These are phyloP conservation scores for Hapalemur alaotrensis DNA, from an alignment of 2,797 vertebrate genomes.

Conservation along the genomic window DNA sequence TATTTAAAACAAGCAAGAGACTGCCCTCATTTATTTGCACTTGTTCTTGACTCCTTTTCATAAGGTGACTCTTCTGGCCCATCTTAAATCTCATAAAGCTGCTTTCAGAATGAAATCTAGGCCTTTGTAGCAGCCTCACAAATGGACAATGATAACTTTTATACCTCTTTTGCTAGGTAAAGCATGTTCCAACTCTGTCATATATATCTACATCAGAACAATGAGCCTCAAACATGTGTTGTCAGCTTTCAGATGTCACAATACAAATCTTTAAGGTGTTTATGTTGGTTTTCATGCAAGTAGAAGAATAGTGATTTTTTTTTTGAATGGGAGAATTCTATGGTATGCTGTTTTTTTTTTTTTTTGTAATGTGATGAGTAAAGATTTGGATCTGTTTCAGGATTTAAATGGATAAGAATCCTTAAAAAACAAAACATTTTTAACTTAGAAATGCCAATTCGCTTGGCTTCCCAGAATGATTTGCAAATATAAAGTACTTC, in stretches of 20 bases:
- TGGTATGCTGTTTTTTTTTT: neutral
- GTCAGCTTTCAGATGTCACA: neutral
- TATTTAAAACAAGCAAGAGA: neutral
- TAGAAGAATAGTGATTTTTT: neutral
- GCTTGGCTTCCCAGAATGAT: slow-evolving; percentile 52
- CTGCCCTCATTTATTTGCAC: neutral
- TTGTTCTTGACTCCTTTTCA: neutral
- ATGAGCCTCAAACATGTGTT: neutral
- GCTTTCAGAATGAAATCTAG: neutral
- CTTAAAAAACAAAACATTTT: slow-evolving; percentile 56
- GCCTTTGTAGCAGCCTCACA: neutral
- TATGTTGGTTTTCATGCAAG: slow-evolving; percentile 22
- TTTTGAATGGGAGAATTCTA: slow-evolving; percentile 48
- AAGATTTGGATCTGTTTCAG: slow-evolving; percentile 57
- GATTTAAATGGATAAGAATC: slow-evolving; percentile 54
- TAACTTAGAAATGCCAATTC: slow-evolving; percentile 41
- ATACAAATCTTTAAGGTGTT: neutral
- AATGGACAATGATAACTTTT: neutral
- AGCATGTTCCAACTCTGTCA: neutral
- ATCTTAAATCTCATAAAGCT: neutral
- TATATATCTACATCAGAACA: neutral
- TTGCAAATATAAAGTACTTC: slow-evolving; percentile 64
- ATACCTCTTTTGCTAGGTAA: neutral
- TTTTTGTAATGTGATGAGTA: neutral
- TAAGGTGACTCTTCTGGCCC: neutral